These are phyloP conservation scores for Rotaria sp. DNA, from an alignment of 2,888 invertebrate genomes.

Conservation along the genomic window DNA sequence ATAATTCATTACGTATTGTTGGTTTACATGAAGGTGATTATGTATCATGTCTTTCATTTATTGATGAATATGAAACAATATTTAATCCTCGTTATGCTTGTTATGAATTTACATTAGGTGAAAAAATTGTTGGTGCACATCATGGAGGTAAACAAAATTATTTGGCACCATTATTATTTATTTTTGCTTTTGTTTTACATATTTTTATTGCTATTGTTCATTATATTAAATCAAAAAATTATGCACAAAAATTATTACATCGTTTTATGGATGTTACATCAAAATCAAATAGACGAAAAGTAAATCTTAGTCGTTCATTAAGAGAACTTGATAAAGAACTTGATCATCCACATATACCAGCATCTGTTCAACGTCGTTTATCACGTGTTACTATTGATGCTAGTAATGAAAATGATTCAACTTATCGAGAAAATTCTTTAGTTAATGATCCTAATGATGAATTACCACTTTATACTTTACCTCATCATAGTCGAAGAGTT, in stretches of 20 bases:
- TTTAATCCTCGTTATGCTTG: neutral
- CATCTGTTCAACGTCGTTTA: neutral
- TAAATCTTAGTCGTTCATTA: neutral
- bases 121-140: neutral
- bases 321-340: neutral
- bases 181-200: neutral
- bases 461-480: neutral
- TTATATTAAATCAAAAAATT: constrained; percentile 13
- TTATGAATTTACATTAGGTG: constrained; percentile 16
- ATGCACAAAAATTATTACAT: neutral
- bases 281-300: neutral
- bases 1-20: neutral
- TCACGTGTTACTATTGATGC: neutral
- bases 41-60: neutral
- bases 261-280: neutral
- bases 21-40: neutral
- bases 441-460: neutral
- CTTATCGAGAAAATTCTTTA: neutral
- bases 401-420: neutral
- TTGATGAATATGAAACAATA: neutral
- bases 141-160: neutral
- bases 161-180: neutral
- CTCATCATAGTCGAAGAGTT: neutral
- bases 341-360: neutral
- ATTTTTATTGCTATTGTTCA: neutral